These are phyloP conservation scores for Tragelaphus oryx DNA, from an alignment of 2,797 vertebrate species.

Conservation along the genomic window DNA sequence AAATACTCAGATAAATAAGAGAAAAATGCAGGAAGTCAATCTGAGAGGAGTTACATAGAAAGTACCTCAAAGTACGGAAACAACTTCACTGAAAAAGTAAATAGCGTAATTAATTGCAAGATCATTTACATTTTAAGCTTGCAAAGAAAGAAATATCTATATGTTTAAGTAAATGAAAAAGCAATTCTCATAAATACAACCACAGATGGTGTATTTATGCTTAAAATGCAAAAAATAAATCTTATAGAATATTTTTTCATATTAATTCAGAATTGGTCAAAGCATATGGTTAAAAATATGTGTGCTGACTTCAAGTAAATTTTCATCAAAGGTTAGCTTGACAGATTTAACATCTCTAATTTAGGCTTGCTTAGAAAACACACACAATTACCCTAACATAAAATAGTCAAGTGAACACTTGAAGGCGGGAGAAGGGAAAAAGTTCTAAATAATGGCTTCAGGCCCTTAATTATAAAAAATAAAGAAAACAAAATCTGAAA, in stretches of 20 bases:
- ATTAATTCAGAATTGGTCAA: constrained; percentile 27
- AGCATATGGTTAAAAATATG: background rate
- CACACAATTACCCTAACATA: background rate
- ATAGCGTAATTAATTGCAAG: background rate
- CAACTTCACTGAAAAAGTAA: background rate
- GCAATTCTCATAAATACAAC: background rate
- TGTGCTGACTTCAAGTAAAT: constrained; percentile 7
- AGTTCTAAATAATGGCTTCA: constrained; percentile 69
- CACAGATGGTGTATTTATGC: background rate
- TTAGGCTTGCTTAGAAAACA: constrained; percentile 50
- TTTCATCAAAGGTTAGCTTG: constrained; percentile 52
- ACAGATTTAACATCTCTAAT: constrained; percentile 45
- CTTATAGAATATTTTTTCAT: background rate
- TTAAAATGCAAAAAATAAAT: background rate
- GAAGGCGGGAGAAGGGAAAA: constrained; percentile 60
- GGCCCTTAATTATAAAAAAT: constrained; percentile 72
- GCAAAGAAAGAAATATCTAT: background rate
- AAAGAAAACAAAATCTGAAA: constrained; percentile 30
- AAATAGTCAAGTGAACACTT: constrained; percentile 62
- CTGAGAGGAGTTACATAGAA: background rate
- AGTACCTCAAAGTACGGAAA: background rate
- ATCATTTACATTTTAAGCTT: constrained; percentile 21
- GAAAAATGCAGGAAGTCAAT: background rate
- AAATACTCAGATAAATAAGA: background rate
- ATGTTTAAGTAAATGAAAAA: constrained; percentile 41